A percentile compares a stretch with the other conserved stretches of the same genome.
Conservation (phyloP, 2,797 vertebrate species). For the Chaunax sp. region DNA sequence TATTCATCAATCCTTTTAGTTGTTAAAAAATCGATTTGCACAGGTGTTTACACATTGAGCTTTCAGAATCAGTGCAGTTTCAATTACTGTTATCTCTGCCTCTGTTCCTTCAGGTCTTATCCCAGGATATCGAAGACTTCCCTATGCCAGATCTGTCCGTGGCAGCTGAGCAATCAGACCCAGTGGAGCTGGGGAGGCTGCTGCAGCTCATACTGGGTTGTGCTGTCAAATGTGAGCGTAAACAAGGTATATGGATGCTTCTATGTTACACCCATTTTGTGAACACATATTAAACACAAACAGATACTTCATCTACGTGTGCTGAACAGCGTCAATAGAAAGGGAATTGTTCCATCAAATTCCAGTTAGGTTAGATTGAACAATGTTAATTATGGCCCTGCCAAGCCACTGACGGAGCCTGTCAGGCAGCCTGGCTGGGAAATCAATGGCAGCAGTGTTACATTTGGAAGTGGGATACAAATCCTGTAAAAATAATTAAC, state of each 20-base stretch:
- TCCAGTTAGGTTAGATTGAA: constrained; percentile 8
- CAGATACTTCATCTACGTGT: neutral
- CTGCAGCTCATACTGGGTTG: constrained; percentile 96
- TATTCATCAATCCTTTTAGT: neutral
- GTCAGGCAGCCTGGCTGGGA: neutral
- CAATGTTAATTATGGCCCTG: constrained; percentile 44
- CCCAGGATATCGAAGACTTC: constrained; percentile 91
- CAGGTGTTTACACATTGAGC: neutral
- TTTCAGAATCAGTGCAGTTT: neutral
- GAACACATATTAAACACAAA: neutral
- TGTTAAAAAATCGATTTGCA: neutral
- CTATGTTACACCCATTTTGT: neutral
- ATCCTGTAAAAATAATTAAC: constrained; percentile 8
- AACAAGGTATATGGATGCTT: constrained; percentile 87
- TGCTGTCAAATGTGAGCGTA: constrained; percentile 95
- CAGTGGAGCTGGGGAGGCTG: constrained; percentile 90
- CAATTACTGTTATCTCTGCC: neutral
- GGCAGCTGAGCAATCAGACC: constrained; percentile 89
- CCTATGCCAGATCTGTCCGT: constrained; percentile 89
- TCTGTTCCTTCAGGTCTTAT: constrained; percentile 85
- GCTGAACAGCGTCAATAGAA: neutral
- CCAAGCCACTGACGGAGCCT: constrained; percentile 30
- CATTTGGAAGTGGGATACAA: constrained; percentile 20
- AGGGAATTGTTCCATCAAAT: neutral
- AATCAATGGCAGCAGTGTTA: constrained; percentile 8